phyloP scores from a whole-genome alignment of 2,113 vertebrate species.

The Sula dactylatra region DNA sequence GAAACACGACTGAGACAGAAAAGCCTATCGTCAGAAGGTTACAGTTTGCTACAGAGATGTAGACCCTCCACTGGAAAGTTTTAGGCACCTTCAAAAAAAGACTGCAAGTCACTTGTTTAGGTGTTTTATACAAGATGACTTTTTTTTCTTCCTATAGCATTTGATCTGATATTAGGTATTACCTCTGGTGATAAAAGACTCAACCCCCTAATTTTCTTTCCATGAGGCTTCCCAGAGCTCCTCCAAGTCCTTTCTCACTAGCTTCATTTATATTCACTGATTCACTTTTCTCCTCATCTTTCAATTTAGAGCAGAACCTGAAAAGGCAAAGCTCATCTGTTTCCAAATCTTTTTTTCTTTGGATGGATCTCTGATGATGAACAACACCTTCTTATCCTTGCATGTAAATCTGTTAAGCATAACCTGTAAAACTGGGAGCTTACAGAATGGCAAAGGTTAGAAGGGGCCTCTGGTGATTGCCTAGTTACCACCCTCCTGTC shows the following conservation, averaged over 20 bases:
- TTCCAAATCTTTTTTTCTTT: not conserved
- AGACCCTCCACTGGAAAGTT: not conserved
- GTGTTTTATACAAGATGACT: not conserved
- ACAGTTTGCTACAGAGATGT: not conserved
- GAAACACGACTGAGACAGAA: not conserved
- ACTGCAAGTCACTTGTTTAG: not conserved
- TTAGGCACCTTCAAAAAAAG: not conserved
- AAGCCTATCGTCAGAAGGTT: not conserved
- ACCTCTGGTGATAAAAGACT: not conserved
- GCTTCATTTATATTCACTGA: not conserved
- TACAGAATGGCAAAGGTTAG: not conserved
- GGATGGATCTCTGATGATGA: not conserved
- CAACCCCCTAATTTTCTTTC: not conserved
- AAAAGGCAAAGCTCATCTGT: not conserved
- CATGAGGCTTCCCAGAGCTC: not conserved
- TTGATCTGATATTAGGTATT: not conserved
- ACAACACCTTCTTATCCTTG: not conserved
- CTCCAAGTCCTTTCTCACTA: not conserved
- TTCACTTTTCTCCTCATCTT: not conserved
- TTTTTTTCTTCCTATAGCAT: not conserved
- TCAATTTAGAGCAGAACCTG: not conserved
- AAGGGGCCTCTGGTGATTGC: not conserved
- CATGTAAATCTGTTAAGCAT: not conserved
- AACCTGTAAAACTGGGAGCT: not conserved
- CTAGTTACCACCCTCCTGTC: not conserved